These are phyloP conservation scores for Telmatochromis brachygnathus DNA, from an alignment of 2,113 vertebrate species.

Conservation along the genomic window DNA sequence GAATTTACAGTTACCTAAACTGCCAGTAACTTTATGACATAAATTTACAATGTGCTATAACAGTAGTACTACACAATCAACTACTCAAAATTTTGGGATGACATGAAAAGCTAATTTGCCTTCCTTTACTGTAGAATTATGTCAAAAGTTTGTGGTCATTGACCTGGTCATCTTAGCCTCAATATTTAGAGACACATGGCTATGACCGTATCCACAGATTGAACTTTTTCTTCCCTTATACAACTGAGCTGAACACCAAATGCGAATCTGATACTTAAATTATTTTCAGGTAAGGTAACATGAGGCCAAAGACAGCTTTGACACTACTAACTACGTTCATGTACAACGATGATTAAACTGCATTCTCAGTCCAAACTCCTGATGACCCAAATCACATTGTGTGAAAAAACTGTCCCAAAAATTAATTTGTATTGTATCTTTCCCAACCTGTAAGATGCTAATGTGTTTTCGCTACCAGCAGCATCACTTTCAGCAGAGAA, in stretches of 20 bases:
- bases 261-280: not conserved
- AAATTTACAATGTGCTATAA: not conserved
- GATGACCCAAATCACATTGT: not conserved
- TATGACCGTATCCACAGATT: not conserved
- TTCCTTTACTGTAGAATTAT: not conserved
- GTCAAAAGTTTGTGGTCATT: not conserved
- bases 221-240: not conserved
- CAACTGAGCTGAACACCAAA: not conserved
- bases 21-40: not conserved
- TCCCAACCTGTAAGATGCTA: not conserved
- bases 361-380: not conserved
- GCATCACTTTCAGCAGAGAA: not conserved
- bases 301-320: not conserved
- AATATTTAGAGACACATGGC: not conserved
- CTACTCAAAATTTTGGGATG: not conserved
- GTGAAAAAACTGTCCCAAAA: not conserved
- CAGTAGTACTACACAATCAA: not conserved
- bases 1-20: not conserved
- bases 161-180: not conserved
- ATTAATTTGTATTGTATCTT: not conserved
- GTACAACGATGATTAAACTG: not conserved
- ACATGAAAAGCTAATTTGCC: not conserved
- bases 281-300: not conserved
- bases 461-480: not conserved
- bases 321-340: not conserved